Conservation (phyloP, 1,140 invertebrate genomes). For the Cheumatopsyche charites region DNA sequence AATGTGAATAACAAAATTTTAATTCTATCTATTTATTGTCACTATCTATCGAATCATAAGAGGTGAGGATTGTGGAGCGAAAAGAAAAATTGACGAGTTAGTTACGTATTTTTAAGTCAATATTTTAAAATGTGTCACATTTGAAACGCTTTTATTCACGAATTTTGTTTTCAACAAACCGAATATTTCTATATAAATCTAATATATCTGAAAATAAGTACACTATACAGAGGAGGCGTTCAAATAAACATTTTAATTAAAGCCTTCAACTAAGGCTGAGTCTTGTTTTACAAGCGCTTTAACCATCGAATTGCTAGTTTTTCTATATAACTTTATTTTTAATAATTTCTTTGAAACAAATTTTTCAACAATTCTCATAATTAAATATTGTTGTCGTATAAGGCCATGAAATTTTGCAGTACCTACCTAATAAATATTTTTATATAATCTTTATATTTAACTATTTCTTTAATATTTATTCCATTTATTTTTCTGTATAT, state of each 20-base stretch:
- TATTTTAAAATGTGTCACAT: conserved; percentile 18
- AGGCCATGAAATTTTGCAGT: conserved; percentile 50
- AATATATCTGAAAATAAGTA: conserved; percentile 31
- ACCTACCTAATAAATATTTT: conserved; percentile 40
- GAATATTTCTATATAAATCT: conserved; percentile 20
- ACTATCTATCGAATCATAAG: no score
- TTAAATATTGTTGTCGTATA: conserved; percentile 48
- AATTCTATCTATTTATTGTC: no score
- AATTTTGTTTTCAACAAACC: neutral
- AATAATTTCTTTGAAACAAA: conserved; percentile 38
- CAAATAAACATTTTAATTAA: conserved; percentile 31
- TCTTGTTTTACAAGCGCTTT: conserved; percentile 45
- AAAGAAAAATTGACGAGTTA: no score
- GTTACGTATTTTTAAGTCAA: no score
- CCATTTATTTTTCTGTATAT: conserved; percentile 11
- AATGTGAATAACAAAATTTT: no score
- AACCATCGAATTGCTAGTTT: conserved; percentile 28
- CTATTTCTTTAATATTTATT: neutral
- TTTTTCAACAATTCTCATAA: conserved; percentile 45
- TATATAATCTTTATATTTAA: conserved; percentile 25
- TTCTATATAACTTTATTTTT: conserved; percentile 38
- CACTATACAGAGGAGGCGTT: conserved; percentile 34
- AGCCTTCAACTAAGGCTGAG: conserved; percentile 38
- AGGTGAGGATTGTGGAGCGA: no score
- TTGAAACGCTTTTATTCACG: neutral